These are phyloP conservation scores for Microtus obscurus DNA, from an alignment of 2,797 vertebrate genomes.

Conservation along the genomic window DNA sequence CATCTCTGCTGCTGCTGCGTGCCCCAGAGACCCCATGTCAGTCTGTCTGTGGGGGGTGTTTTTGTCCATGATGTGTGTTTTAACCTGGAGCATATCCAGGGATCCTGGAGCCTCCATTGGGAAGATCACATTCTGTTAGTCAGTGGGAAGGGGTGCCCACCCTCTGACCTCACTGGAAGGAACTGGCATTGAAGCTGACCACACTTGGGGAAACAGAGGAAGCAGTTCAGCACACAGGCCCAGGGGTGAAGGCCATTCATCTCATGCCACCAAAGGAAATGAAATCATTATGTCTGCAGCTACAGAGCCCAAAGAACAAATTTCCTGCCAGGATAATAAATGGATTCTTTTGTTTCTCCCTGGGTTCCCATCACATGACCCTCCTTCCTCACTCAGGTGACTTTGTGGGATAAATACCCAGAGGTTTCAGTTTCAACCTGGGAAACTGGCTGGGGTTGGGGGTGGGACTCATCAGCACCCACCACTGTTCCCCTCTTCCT, in stretches of 20 bases:
- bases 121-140: conserved; percentile 1
- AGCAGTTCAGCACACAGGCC: conserved; percentile 80
- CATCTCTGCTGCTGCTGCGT: neutral
- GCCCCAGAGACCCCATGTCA: neutral
- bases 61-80: neutral
- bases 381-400: conserved; percentile 87
- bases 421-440: conserved; percentile 85
- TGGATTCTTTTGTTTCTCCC: conserved; percentile 89
- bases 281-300: conserved; percentile 91
- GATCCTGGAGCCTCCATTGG: conserved; percentile 34
- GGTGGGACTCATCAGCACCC: neutral
- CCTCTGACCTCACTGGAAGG: conserved; percentile 62
- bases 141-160: neutral
- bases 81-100: neutral
- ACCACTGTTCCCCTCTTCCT: neutral
- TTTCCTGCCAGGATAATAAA: conserved; percentile 92
- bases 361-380: conserved; percentile 85
- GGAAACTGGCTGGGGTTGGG: conserved; percentile 58
- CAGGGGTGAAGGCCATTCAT: conserved; percentile 87
- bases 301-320: conserved; percentile 89
- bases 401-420: conserved; percentile 86
- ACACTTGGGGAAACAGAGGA: conserved; percentile 78
- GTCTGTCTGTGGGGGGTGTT: neutral
- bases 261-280: conserved; percentile 88
- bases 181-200: conserved; percentile 55